These are phyloP conservation scores for Phrynosoma blainvillii DNA, from an alignment of 2,113 vertebrate genomes.

Conservation along the genomic window DNA sequence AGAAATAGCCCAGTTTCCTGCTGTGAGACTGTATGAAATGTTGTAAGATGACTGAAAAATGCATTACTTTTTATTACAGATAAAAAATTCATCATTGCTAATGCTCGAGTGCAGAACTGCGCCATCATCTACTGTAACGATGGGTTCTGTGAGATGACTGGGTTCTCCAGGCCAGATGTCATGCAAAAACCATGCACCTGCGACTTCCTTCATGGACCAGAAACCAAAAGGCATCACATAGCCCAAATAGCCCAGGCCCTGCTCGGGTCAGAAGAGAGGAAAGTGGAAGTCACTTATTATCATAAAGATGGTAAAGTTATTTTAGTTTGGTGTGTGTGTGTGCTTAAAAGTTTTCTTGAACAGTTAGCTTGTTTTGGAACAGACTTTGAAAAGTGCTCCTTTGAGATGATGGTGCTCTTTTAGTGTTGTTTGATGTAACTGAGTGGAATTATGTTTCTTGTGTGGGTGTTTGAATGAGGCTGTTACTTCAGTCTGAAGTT, in stretches of 20 bases:
- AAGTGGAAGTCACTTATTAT: slow-evolving; percentile 97
- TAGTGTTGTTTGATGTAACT: not conserved
- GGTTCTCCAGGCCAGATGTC: slow-evolving; percentile 96
- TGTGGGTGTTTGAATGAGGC: not conserved
- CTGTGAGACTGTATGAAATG: slow-evolving; percentile 38
- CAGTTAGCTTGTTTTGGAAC: slow-evolving; percentile 22
- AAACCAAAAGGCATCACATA: slow-evolving; percentile 90
- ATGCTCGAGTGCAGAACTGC: slow-evolving; percentile 97
- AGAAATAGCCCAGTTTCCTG: slow-evolving; percentile 38
- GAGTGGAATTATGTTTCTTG: not conserved
- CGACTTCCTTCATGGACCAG: slow-evolving; percentile 95
- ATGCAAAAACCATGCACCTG: slow-evolving; percentile 99
- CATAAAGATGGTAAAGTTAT: slow-evolving; percentile 93
- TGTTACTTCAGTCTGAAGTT: not conserved
- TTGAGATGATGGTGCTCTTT: not conserved
- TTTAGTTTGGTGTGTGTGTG: slow-evolving; percentile 3
- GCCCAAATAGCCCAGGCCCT: slow-evolving; percentile 92
- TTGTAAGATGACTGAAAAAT: slow-evolving; percentile 66
- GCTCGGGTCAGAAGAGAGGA: slow-evolving; percentile 94
- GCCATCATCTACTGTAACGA: slow-evolving; percentile 99
- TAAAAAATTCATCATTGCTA: slow-evolving; percentile 99
- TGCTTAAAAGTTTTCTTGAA: slow-evolving; percentile 15
- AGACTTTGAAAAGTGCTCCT: slow-evolving; percentile 24
- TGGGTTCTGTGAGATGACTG: slow-evolving; percentile 98
- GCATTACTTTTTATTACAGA: slow-evolving; percentile 78